These are phyloP conservation scores for Halocaridina rubra DNA, from an alignment of 2,888 invertebrate genomes.

Conservation along the genomic window DNA sequence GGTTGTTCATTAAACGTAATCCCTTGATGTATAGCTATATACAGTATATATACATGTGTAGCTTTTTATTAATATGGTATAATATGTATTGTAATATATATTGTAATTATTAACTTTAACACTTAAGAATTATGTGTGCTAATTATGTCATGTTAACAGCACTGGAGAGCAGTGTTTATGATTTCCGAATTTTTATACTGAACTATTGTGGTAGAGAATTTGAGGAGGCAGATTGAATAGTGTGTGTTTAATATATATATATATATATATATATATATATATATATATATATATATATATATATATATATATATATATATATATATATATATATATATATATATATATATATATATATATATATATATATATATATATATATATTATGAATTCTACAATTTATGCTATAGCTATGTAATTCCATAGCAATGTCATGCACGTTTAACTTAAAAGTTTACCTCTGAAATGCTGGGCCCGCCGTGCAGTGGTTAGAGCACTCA, in stretches of 20 bases:
- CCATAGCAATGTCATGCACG: background rate
- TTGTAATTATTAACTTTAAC: background rate
- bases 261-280: background rate
- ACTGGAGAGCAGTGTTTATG: too few relatives aligned
- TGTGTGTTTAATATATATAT: background rate
- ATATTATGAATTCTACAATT: background rate
- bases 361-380: conserved; percentile 5
- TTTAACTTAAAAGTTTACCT: background rate
- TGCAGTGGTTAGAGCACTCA: background rate
- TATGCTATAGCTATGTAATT: background rate
- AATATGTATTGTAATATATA: background rate
- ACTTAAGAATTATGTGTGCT: too few relatives aligned
- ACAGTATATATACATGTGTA: background rate
- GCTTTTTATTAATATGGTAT: too few relatives aligned
- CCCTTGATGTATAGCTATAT: background rate
- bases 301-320: conserved; percentile 16
- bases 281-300: conserved; percentile 4
- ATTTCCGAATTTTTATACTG: too few relatives aligned
- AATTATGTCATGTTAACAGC: too few relatives aligned
- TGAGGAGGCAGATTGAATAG: too few relatives aligned
- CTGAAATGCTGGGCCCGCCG: background rate
- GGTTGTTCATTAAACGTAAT: background rate
- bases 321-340: conserved; percentile 21
- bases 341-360: conserved; percentile 4
- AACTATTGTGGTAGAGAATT: too few relatives aligned